A percentile compares a stretch with the other conserved stretches of the same genome.
These are phyloP conservation scores for Helicoverpa assulta DNA, from an alignment of 2,888 invertebrate species.

Conservation along the genomic window DNA sequence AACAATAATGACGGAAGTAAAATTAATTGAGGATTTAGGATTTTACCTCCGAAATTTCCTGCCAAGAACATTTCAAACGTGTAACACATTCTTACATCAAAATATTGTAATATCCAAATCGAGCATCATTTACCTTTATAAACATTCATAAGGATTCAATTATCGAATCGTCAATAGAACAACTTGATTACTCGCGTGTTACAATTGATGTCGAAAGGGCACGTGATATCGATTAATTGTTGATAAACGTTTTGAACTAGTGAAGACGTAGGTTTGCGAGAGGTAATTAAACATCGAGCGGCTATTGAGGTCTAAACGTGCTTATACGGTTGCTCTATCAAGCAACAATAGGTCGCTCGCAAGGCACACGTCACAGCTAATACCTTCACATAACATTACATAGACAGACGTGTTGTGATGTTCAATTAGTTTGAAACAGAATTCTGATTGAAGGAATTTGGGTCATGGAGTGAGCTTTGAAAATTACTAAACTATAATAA, in stretches of 20 bases:
- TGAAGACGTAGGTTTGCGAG: slow-evolving; percentile 12
- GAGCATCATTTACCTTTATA: slow-evolving; percentile 26
- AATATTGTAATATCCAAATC: slow-evolving; percentile 37
- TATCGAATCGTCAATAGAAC: slow-evolving; percentile 9
- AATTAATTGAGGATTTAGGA: slow-evolving; percentile 20
- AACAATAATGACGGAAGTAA: slow-evolving; percentile 25
- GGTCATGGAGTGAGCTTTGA: background rate
- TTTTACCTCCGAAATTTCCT: slow-evolving; percentile 2
- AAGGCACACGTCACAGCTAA: slow-evolving; percentile 13
- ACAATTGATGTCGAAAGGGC: slow-evolving; percentile 8
- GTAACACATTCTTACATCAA: slow-evolving; percentile 17
- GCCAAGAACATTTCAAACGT: slow-evolving; percentile 15
- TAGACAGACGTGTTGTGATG: slow-evolving; percentile 1
- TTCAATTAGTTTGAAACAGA: background rate
- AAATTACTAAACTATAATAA: background rate
- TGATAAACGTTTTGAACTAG: slow-evolving; percentile 15
- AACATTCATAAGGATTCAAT: slow-evolving; percentile 32
- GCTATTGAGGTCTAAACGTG: slow-evolving; percentile 46
- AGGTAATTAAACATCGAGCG: slow-evolving; percentile 49
- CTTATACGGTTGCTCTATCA: slow-evolving; percentile 53
- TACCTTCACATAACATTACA: slow-evolving; percentile 8
- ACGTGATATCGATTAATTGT: slow-evolving; percentile 17
- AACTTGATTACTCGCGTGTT: background rate
- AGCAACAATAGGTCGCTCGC: slow-evolving; percentile 49
- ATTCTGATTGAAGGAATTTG: background rate